Evolutionary conservation across 2,797 vertebrate species (phyloP).

Genomic region (Anguilla marmorata): DNA sequence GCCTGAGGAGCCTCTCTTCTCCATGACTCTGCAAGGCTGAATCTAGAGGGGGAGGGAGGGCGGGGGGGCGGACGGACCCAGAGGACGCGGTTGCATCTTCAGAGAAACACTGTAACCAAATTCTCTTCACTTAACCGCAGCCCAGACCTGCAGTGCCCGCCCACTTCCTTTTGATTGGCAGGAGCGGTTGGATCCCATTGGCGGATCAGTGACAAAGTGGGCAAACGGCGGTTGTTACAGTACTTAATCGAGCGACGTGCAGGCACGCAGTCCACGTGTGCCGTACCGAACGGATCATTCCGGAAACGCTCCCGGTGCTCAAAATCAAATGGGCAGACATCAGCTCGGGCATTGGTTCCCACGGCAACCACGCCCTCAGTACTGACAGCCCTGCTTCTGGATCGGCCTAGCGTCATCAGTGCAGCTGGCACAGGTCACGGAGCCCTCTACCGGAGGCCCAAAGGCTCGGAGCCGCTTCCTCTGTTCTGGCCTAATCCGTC

Average conservation of each 20-base stretch:
- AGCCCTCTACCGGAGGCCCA: no score
- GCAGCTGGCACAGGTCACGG: not conserved
- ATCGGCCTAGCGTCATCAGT: not conserved
- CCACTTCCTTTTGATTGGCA: slow-evolving; percentile 9
- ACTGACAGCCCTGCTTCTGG: not conserved
- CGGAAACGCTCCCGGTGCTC: not conserved
- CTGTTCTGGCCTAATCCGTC: not conserved
- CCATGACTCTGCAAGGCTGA: not conserved
- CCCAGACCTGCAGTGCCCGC: not conserved
- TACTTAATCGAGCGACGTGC: not conserved
- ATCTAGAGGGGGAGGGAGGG: not conserved
- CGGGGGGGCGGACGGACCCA: not conserved
- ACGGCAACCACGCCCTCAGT: not conserved
- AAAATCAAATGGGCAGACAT: not conserved
- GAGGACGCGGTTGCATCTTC: no score
- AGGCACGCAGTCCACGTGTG: not conserved
- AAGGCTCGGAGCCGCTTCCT: not conserved
- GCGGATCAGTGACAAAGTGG: not conserved
- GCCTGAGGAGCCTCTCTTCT: not conserved
- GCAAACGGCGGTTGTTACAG: not conserved
- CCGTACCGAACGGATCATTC: not conserved
- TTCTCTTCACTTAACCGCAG: not conserved
- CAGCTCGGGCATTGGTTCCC: not conserved
- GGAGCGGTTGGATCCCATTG: not conserved
- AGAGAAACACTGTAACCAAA: slow-evolving; percentile 19